Evolutionary conservation across 2,888 invertebrate genomes (phyloP).

Genomic region (Meganola albula): DNA sequence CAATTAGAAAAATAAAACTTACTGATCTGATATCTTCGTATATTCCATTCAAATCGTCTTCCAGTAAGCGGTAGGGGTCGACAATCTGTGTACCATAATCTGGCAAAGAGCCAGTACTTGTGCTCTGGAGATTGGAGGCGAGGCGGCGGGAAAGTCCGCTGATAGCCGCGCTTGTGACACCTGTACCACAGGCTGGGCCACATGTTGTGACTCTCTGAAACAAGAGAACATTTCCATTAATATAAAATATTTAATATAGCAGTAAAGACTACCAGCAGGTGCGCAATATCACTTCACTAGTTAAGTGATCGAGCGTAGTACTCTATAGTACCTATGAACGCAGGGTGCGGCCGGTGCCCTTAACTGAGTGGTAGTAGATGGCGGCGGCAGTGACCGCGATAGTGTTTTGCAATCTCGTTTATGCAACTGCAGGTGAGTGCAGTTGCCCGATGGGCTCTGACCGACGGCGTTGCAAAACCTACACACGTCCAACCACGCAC

Average conservation of each 20-base stretch:
- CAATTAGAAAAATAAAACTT: conserved; percentile 35
- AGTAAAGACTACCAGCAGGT: too few species aligned
- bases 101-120: conserved; percentile 87
- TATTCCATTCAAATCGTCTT: conserved; percentile 91
- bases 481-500: conserved; percentile 38
- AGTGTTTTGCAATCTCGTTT: conserved; percentile 60
- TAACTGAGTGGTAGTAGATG: conserved; percentile 44
- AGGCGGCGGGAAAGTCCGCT: conserved; percentile 61
- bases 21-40: conserved; percentile 92
- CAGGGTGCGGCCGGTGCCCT: conserved; percentile 62
- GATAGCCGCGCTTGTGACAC: conserved; percentile 42
- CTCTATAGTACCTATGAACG: conserved; percentile 12
- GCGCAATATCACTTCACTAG: too few species aligned
- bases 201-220: conserved; percentile 68
- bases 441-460: conserved; percentile 61
- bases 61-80: conserved; percentile 91
- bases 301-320: conserved; percentile 26
- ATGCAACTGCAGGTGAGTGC: conserved; percentile 71
- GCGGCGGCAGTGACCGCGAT: conserved; percentile 75
- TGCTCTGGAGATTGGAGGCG: conserved; percentile 85
- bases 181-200: conserved; percentile 56
- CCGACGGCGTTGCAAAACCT: conserved; percentile 58
- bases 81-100: conserved; percentile 84
- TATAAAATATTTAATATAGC: too few species aligned
- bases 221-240: too few species aligned